Evolutionary conservation across 2,113 vertebrate species (phyloP).

Genomic region (Octodon degus): DNA sequence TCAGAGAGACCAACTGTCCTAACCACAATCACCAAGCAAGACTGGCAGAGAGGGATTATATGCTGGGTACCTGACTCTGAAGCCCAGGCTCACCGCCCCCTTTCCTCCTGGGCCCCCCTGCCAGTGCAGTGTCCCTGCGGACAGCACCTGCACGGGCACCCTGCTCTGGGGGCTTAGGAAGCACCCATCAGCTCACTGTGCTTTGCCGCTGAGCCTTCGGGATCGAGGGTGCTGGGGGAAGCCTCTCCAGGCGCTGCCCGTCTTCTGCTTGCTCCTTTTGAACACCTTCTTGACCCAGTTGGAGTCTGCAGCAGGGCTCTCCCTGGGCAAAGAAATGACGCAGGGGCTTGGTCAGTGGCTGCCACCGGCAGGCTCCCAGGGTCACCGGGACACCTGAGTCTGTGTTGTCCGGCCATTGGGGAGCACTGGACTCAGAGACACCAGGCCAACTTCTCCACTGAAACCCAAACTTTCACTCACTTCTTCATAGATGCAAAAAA

Average conservation of each 20-base stretch:
- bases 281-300: conserved; percentile 2
- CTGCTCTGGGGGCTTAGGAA: background rate
- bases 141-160: rapidly evolving
- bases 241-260: background rate
- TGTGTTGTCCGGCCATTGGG: rapidly evolving
- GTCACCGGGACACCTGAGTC: background rate
- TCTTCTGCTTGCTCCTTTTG: conserved; percentile 63
- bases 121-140: background rate
- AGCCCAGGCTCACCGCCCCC: background rate
- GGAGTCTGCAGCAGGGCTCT: background rate
- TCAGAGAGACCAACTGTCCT: rapidly evolving
- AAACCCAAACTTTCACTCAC: background rate
- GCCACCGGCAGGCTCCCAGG: rapidly evolving
- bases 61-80: background rate
- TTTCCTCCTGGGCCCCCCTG: rapidly evolving
- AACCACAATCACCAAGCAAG: background rate
- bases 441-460: background rate
- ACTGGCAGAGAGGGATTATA: background rate
- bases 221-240: background rate
- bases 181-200: conserved; percentile 44
- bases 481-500: background rate
- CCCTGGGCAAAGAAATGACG: conserved; percentile 52
- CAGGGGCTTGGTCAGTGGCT: background rate
- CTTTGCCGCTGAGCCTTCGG: background rate
- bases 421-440: background rate